Conservation (phyloP, 1,140 invertebrate species). For the Conus betulinus region DNA sequence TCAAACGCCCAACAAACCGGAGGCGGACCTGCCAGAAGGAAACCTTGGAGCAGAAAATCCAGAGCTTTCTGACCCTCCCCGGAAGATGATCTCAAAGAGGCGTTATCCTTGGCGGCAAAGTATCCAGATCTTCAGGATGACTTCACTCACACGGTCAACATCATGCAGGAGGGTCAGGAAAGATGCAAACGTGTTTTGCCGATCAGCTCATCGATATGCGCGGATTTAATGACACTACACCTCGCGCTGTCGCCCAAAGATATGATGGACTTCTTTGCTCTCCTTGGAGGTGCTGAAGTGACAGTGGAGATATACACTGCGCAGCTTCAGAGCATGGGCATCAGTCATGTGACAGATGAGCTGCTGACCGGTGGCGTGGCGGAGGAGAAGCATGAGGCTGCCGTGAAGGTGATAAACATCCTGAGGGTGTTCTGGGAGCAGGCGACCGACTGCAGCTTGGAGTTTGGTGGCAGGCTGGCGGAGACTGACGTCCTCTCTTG, state of each 20-base stretch:
- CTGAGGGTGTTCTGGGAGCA: neutral
- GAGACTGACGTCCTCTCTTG: neutral
- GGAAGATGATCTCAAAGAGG: neutral
- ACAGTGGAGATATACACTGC: neutral
- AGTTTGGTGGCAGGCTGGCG: neutral
- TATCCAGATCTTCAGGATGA: neutral
- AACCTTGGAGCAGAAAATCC: slow-evolving; percentile 3
- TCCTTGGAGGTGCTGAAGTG: neutral
- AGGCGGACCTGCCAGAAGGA: neutral
- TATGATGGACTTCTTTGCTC: neutral
- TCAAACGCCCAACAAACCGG: no score
- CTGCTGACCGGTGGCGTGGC: neutral
- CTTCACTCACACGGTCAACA: neutral
- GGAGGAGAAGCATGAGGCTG: neutral
- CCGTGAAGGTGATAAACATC: neutral
- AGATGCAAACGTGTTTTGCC: neutral
- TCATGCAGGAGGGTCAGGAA: neutral
- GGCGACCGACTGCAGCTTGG: neutral
- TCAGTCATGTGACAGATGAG: neutral
- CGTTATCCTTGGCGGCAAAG: neutral
- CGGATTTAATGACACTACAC: no score
- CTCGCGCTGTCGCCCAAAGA: neutral
- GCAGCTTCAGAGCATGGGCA: neutral
- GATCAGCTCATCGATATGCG: neutral
- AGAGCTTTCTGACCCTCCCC: neutral